phyloP scores from a whole-genome alignment of 2,888 invertebrate genomes.

The Sceliomorpha sp. region DNA sequence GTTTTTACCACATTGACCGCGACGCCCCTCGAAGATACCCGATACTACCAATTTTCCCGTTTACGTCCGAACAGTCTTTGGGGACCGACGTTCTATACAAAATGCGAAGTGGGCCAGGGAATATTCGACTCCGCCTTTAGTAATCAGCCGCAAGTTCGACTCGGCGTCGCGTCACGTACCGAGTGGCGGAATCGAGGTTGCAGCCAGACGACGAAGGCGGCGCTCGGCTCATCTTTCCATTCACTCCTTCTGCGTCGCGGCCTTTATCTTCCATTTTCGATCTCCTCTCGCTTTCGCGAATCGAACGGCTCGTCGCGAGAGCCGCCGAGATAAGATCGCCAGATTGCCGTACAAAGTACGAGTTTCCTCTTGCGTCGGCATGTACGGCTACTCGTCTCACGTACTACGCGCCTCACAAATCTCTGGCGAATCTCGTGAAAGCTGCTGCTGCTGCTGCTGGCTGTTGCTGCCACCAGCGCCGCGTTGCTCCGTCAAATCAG shows the following conservation, averaged over 20 bases:
- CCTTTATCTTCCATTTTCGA: constrained; percentile 31
- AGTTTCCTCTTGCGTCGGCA: constrained; percentile 21
- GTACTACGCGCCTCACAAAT: constrained; percentile 12
- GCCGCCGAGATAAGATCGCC: constrained; percentile 32
- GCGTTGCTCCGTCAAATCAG: not conserved
- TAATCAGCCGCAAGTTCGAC: constrained; percentile 38
- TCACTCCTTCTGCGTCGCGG: constrained; percentile 16
- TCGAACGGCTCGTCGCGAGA: constrained; percentile 24
- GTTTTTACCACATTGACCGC: no score
- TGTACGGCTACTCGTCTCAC: constrained; percentile 25
- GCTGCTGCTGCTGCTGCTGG: no score
- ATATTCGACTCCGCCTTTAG: constrained; percentile 22
- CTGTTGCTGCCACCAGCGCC: no score
- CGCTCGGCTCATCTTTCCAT: constrained; percentile 29
- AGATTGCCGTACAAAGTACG: constrained; percentile 19
- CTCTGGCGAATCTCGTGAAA: constrained; percentile 15
- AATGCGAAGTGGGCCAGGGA: no score
- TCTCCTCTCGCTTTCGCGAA: constrained; percentile 42
- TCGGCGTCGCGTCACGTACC: constrained; percentile 33
- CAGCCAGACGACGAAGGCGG: no score
- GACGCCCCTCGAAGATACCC: no score
- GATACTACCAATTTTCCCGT: not conserved
- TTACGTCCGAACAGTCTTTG: no score
- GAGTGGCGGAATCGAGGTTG: constrained; percentile 9
- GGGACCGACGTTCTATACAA: no score